A percentile compares a stretch with the other conserved stretches of the same genome.
Evolutionary conservation across 53 echinoderm and acorn worm species (phyloP).

Genomic region (Pentamera pediparva): DNA sequence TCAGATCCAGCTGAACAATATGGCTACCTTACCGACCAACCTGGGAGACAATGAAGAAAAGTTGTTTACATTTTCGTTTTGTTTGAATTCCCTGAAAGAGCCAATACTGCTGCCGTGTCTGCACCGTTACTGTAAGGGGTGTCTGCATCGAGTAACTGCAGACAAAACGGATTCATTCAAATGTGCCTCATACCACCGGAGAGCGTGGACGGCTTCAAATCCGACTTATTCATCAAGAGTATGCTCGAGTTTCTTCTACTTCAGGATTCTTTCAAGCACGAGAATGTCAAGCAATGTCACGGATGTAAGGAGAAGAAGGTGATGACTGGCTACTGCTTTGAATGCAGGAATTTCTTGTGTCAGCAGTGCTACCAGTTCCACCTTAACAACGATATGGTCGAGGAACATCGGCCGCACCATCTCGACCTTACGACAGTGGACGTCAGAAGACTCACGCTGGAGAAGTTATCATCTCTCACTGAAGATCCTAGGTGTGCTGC

Average conservation of each 20-base stretch:
- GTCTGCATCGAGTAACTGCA: too few relatives aligned
- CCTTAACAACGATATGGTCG: not conserved
- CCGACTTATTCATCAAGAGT: constrained; percentile 11
- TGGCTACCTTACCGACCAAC: too few relatives aligned
- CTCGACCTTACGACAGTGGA: not conserved
- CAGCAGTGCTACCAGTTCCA: not conserved
- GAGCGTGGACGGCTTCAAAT: constrained; percentile 1
- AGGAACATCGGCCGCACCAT: not conserved
- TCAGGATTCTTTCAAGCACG: not conserved
- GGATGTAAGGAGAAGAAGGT: not conserved
- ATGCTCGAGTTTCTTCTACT: constrained; percentile 2
- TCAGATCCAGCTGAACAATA: too few relatives aligned
- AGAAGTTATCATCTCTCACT: not conserved
- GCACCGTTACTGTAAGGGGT: too few relatives aligned
- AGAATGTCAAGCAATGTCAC: not conserved
- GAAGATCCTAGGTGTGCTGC: constrained; percentile 4
- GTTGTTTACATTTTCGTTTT: too few relatives aligned
- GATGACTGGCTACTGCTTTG: constrained; percentile 3
- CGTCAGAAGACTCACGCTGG: not conserved
- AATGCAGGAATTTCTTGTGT: constrained; percentile 9
- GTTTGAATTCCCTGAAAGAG: too few relatives aligned
- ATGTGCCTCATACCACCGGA: not conserved
- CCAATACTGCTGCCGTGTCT: too few relatives aligned
- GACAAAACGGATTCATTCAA: too few relatives aligned
- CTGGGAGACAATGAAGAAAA: too few relatives aligned